These are phyloP conservation scores for Microctonus aethiopoides DNA, from an alignment of 2,888 invertebrate genomes.

Conservation along the genomic window DNA sequence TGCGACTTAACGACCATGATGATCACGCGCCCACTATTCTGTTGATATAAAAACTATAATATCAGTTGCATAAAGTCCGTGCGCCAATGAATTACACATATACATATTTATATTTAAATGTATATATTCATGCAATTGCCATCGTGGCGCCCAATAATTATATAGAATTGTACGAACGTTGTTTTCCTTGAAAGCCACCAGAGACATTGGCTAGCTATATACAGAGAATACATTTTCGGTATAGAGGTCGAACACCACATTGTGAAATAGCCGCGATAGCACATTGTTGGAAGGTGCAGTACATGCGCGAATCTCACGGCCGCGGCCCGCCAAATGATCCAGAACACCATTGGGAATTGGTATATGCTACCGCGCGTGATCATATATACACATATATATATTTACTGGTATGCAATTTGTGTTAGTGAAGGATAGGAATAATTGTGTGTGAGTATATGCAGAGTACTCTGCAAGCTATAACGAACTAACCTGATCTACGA, in stretches of 20 bases:
- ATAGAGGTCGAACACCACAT: constrained; percentile 30
- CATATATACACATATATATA: constrained; percentile 39
- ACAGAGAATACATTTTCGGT: constrained; percentile 13
- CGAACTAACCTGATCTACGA: constrained; percentile 66
- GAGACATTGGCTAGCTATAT: not conserved
- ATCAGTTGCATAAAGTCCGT: constrained; percentile 33
- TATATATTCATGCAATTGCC: constrained; percentile 38
- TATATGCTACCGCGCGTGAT: constrained; percentile 39
- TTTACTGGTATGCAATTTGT: no score
- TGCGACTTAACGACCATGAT: constrained; percentile 35
- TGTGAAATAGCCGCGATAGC: constrained; percentile 37
- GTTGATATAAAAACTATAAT: constrained; percentile 13
- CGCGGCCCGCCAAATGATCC: constrained; percentile 67
- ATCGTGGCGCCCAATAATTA: constrained; percentile 19
- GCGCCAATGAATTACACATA: constrained; percentile 38
- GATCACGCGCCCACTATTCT: constrained; percentile 12
- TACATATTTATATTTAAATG: no score
- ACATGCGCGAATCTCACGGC: constrained; percentile 59
- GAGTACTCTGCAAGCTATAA: constrained; percentile 53
- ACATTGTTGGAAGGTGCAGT: constrained; percentile 40
- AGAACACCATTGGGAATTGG: constrained; percentile 67
- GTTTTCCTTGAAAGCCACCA: constrained; percentile 38
- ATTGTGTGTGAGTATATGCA: not conserved
- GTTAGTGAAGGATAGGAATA: constrained; percentile 31
- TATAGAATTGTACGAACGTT: constrained; percentile 25